Conservation (phyloP, 2,113 vertebrate species). For the Carassius auratus region DNA sequence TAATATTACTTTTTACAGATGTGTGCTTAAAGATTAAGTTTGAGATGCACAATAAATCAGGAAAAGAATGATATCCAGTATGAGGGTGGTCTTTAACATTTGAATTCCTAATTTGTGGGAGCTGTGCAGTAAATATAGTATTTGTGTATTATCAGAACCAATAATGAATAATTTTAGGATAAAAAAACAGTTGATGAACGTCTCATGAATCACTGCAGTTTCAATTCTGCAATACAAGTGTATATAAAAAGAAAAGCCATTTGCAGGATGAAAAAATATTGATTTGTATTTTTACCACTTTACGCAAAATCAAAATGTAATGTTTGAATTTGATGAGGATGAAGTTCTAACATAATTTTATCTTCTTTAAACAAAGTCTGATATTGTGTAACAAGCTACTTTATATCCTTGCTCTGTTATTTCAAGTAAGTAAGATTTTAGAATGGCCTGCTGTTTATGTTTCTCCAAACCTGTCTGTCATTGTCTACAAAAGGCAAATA, state of each 20-base stretch:
- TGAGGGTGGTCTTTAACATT: background rate
- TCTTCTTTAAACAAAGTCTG: background rate
- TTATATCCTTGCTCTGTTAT: constrained; percentile 24
- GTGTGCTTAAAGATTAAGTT: background rate
- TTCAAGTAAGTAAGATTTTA: constrained; percentile 37
- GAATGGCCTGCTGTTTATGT: constrained; percentile 11
- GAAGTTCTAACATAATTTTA: background rate
- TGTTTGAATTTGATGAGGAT: background rate
- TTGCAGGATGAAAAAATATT: too few relatives aligned
- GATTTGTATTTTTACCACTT: too few relatives aligned
- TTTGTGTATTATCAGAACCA: background rate
- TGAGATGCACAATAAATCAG: background rate
- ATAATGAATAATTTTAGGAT: background rate
- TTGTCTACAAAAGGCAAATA: constrained; percentile 21
- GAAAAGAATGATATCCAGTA: background rate
- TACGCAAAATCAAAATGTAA: background rate
- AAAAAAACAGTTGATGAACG: background rate
- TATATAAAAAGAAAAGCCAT: too few relatives aligned
- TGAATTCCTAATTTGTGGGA: background rate
- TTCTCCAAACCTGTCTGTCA: constrained; percentile 38
- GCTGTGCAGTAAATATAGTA: background rate
- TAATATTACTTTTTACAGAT: background rate
- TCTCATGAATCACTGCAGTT: background rate
- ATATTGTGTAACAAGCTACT: constrained; percentile 1
- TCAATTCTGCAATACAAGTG: too few relatives aligned